Conservation (phyloP, 2,113 vertebrate species). For the Manacus vitellinus region DNA sequence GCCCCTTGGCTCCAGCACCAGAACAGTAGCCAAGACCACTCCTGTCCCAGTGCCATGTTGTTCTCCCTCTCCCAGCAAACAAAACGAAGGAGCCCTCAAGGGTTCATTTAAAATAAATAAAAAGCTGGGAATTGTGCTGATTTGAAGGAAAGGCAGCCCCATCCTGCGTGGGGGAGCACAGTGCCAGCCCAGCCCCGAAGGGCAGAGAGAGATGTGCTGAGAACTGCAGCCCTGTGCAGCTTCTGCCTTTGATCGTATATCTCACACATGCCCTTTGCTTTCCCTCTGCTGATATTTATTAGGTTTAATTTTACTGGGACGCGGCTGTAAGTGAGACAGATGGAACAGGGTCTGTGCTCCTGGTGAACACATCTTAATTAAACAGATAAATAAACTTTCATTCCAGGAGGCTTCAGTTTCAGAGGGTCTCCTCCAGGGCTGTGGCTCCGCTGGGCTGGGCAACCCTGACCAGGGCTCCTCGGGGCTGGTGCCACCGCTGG, state of each 20-base stretch:
- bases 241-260: constrained; percentile 61
- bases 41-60: not conserved
- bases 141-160: constrained; percentile 5
- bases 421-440: constrained; percentile 40
- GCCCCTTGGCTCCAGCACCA: fast-evolving
- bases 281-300: constrained; percentile 75
- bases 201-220: constrained; percentile 69
- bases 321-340: constrained; percentile 77
- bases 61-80: not conserved
- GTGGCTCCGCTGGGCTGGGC: not conserved
- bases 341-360: constrained; percentile 67
- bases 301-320: constrained; percentile 79
- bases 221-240: constrained; percentile 68
- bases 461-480: not conserved
- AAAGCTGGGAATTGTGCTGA: constrained; percentile 31
- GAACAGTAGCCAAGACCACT: not conserved
- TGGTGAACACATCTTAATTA: constrained; percentile 78
- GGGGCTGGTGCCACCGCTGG: not conserved
- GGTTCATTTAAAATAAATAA: constrained; percentile 66
- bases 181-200: constrained; percentile 42
- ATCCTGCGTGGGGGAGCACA: not conserved
- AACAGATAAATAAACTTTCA: constrained; percentile 82
- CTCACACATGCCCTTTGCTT: constrained; percentile 74
- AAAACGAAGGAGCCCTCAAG: constrained; percentile 45
- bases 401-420: constrained; percentile 45